Evolutionary conservation across 2,888 invertebrate species (phyloP).

Genomic region (Trachelus iudaicus): DNA sequence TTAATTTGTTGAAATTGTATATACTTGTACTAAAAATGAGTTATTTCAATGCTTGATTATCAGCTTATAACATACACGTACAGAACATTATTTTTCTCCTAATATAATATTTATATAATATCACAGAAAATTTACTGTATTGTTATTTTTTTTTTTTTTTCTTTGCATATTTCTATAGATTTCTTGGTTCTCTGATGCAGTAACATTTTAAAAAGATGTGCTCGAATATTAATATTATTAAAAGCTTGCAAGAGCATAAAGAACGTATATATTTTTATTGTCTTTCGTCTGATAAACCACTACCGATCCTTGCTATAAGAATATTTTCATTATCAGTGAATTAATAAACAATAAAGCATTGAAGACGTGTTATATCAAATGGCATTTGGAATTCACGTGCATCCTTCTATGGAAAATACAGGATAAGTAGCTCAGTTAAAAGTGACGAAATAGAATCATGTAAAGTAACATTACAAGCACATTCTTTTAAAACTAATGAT

Average conservation of each 20-base stretch:
- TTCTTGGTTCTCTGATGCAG: constrained; percentile 12
- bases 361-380: neutral
- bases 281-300: neutral
- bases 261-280: neutral
- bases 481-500: neutral
- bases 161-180: constrained; percentile 14
- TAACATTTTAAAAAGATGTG: constrained; percentile 10
- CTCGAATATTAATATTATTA: neutral
- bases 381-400: neutral
- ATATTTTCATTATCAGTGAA: neutral
- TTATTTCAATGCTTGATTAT: neutral
- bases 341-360: neutral
- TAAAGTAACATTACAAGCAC: neutral
- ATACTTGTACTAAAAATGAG: neutral
- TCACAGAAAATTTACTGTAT: constrained; percentile 38
- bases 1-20: neutral
- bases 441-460: neutral
- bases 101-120: constrained; percentile 28
- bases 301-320: neutral
- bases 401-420: neutral
- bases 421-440: neutral
- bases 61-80: neutral
- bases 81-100: constrained; percentile 11
- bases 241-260: neutral
- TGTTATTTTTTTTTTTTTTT: constrained; percentile 10